Base-by-base conservation (phyloP, 2,797 vertebrate genomes). In the Myiotriccus ornatus region DNA sequence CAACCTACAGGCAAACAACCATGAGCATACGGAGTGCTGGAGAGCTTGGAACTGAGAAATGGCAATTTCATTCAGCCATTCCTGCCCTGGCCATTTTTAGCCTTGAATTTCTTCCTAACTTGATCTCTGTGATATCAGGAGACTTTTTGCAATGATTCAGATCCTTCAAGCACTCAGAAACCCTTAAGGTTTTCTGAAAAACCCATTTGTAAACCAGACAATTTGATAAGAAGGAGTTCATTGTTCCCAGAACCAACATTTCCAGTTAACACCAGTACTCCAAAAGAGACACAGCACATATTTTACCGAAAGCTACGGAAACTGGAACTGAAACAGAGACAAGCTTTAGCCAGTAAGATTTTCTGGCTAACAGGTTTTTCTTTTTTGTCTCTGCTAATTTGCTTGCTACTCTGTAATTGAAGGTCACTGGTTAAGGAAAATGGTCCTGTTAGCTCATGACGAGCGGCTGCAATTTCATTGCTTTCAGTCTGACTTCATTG, bases 361-460 rank as follows among this genome's bases (percentile, higher is more conserved):
- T 96, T 94, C 78, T 91, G 92, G 95, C 91, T 84, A 94, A 93
- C 85, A 93, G 89, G 77, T 93, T 95, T 93, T 94, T 93, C 64
- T 94, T 94, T 96, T 95, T 95, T 93, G 87, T 88, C 81, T 96
- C 81, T 83, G 82, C 89, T 94, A 87, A 95, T 96, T 94, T 96
- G 86, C 89, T 91, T 81, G 43, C 87, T 95, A 82, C 81, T 93
- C 91, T 95, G 41, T 95, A 87, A 93, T 96, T 96, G 94, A 94
- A 95, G 96, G 94, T 95, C 93, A 84, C 93, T 69, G 91, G 84
- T 94, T 92, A 96, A 94, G 94, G 80, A 93, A 95, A 96, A 94
- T 56, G 90, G 92, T 92, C 78, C 80, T 25, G 55, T 96, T 96
- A 94, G 84, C 91, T 96, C 93, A 93, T 91, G 88, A 96, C 74